Evolutionary conservation across 2,113 vertebrate species (phyloP), one percentile per base, ranked within the genome.

Genomic region (Etheostoma cragini): DNA sequence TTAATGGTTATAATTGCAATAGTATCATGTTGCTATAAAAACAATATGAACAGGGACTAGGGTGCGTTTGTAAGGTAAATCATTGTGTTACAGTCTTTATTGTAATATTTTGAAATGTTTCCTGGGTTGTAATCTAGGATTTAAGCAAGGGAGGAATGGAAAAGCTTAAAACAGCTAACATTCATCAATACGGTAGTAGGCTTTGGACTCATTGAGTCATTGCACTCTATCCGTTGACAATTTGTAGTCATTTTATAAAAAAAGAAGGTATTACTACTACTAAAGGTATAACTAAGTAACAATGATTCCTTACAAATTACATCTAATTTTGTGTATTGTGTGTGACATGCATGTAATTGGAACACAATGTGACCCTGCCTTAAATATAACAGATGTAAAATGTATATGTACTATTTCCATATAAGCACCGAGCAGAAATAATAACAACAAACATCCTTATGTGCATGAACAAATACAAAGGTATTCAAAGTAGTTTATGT

Each of bases 401-500:
- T 24, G 2, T 38, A 3, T 15, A 26, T n/a, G 6, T 26, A 10
- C 45, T 6, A 1, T 33, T 8, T 12, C 2, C 26, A n/a, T 77
- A 17, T 66, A 24, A 7, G 35, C 30, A 49, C 6, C 11, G 2
- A 38, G 38, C 38, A 38, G 38, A 4, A 76, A 19, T 47, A 30
- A 8, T 45, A 8, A 19, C 6, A 42, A 71, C 22, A 64, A 30
- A 52, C 33, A 3, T 89, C 62, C 74, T 71, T 79, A 46, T 79
- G 61, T 78, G 81, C 63, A 56, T 84, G 73, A 80, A 82, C 38
- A 42, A 42, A 42, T 38, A 76, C 78, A 78, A 88, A 87, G 64
- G 83, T 79, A 85, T 90, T 91, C 53, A 67, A 88, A 87, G 73
- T 81, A 64, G 81, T 90, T 89, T 87, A 83, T 81, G 64, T 88